Conservation (phyloP, 2,797 vertebrate genomes). For the Cyclopterus lumpus region DNA sequence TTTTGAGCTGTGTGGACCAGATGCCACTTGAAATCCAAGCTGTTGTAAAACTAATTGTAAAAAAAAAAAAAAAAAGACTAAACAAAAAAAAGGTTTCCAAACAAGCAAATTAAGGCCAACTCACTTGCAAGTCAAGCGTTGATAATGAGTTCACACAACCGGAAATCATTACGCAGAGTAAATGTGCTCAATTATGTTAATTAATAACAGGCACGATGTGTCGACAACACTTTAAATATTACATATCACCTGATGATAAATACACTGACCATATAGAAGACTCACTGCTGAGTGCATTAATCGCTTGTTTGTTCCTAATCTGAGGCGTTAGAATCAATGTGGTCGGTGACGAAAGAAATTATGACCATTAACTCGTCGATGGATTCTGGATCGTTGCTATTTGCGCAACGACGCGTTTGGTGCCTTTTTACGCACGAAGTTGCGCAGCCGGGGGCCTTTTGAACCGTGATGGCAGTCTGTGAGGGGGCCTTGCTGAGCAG, state of each 20-base stretch:
- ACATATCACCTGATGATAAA: conserved; percentile 4
- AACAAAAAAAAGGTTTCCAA: conserved; percentile 25
- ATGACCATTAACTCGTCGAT: not conserved
- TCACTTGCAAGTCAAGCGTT: conserved; percentile 66
- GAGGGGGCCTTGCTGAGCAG: conserved; percentile 35
- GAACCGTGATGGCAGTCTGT: not conserved
- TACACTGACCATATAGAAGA: not conserved
- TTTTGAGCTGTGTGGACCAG: not conserved
- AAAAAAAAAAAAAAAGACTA: conserved; percentile 2
- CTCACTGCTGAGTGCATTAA: not conserved
- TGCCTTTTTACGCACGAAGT: not conserved
- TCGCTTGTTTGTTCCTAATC: conserved; percentile 14
- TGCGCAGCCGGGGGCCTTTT: conserved; percentile 10
- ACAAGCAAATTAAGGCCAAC: conserved; percentile 72
- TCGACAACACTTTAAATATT: conserved; percentile 1
- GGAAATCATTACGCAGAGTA: conserved; percentile 40
- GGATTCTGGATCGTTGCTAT: not conserved
- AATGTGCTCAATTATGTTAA: conserved; percentile 19
- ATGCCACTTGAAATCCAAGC: not conserved
- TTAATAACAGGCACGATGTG: conserved; percentile 25
- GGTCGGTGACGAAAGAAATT: not conserved
- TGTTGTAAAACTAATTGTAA: conserved; percentile 16
- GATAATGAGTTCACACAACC: conserved; percentile 48
- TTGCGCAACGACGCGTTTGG: not conserved
- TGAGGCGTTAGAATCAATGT: not conserved